These are phyloP conservation scores for Drosophila subobscura DNA, from an alignment of 1,140 invertebrate genomes.

Conservation along the genomic window DNA sequence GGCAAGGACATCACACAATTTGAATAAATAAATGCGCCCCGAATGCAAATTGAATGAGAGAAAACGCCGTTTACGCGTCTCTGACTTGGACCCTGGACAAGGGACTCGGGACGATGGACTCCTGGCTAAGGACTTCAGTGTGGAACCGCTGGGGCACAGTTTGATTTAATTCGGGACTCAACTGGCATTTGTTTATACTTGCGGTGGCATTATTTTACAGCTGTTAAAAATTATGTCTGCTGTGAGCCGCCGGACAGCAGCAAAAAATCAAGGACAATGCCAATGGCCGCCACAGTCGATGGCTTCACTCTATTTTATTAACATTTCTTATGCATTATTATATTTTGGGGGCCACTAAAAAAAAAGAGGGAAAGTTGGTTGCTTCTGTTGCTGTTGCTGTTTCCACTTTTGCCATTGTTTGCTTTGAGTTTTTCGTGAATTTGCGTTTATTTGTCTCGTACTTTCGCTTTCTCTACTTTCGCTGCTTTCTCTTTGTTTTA, in stretches of 20 bases:
- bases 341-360: conserved; percentile 15
- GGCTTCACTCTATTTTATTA: conserved; percentile 42
- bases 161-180: conserved; percentile 70
- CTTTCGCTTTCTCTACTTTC: background rate
- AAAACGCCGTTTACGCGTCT: conserved; percentile 74
- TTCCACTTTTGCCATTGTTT: conserved; percentile 12
- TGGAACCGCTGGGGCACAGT: conserved; percentile 43
- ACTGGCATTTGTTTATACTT: conserved; percentile 70
- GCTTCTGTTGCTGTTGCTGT: conserved; percentile 12
- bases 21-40: conserved; percentile 79
- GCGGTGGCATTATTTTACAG: conserved; percentile 79
- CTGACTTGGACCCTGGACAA: conserved; percentile 16
- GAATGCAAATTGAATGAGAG: conserved; percentile 79
- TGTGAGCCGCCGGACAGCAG: conserved; percentile 12
- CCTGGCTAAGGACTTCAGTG: too few relatives aligned
- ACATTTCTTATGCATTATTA: conserved; percentile 45
- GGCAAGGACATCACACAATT: conserved; percentile 69
- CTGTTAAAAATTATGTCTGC: conserved; percentile 69
- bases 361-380: conserved; percentile 2
- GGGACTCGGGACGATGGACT: too few relatives aligned
- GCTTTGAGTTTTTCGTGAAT: conserved; percentile 24
- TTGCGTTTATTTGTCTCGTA: conserved; percentile 23
- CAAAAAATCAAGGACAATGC: conserved; percentile 61
- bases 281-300: conserved; percentile 24
- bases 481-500: background rate